Base-by-base conservation (phyloP, 1,140 invertebrate genomes). In the Drosophila virilis region DNA sequence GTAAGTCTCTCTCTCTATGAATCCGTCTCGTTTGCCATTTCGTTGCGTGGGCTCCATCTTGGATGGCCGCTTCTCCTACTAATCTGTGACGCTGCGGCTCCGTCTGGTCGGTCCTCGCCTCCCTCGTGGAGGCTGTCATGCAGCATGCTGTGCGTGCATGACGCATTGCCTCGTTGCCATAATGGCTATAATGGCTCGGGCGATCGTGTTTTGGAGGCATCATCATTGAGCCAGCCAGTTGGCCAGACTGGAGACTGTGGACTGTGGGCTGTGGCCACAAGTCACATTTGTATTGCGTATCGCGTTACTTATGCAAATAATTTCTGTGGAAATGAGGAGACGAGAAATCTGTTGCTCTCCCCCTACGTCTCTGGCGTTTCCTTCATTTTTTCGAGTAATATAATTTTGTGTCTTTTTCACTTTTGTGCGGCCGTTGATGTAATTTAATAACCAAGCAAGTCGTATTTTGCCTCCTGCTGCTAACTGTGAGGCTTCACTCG, bases 271-370 rank as follows among this genome's bases (percentile, higher is more conserved):
- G 60, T 48, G 32, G 10, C 38, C 38, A 40, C 38, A 12, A 48
- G 50, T 17, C 17, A 28, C 50, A 35, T 52, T 78, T 66, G 69
- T 72, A 28, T 50, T 80, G 82, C 83, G 77, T 88, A 89, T 88
- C 84, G 80, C 85, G 84, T 88, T 88, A 84, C 85, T 88, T 88
- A 88, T 88, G 84, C 84, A 88, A 88, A 88, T 88, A 88, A 88
- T 88, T 88, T 88, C 84, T 79, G 76, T 88, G 77, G 80, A 88
- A 88, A 74, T 71, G 73, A 77, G 77, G 37, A 83, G 83, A 79
- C 83, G 75, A 74, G 77, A 72, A 89, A 83, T 84, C 74, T 72
- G 64, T 68, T 72, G 69, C 46, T 45, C 15, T 35, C 45, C 68
- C 62, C 65, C 60, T 61, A 22, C 50, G 22, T n/a, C 12, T 15